Base-by-base conservation (phyloP, 2,113 vertebrate genomes). In the Heterochromis multidens region DNA sequence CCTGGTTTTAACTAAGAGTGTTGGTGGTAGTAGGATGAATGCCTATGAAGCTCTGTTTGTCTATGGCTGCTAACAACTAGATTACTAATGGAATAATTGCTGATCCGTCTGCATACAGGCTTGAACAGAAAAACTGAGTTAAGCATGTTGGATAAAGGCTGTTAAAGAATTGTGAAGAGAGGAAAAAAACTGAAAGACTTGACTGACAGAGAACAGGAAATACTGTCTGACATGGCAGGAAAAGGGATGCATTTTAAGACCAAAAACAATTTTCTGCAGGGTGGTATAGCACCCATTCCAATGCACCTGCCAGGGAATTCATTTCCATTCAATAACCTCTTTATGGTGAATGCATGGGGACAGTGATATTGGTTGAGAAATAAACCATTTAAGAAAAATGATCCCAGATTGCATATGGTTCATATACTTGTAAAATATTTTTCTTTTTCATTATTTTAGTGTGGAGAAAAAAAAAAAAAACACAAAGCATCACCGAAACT, bases 301-400 rank as follows among this genome's bases (percentile, higher is more conserved):
- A 80, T 87, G 54, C 81, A 83, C 74, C 46, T 82, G 60, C n/a
- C 79, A 72, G 78, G 82, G 88, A 85, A 92, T 87, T 85, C 23
- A 89, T 90, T 87, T 92, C 87, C 89, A 89, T 90, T 65, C 59
- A 89, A 88, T 85, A 87, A 78, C 5, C 57, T 82, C 11, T 78
- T 88, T 90, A 89, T 87, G 83, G 49, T 80, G 82, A 91, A 81
- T 84, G 77, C 62, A 56, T 40, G 8, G 19, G 11, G 17, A 56
- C 40, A 17, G 59, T 57, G 67, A 65, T 83, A 62, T 77, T 27
- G 35, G n/a, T 13, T 54, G 79, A 49, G 65, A 76, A 91, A 89
- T 59, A 81, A 17, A 63, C 33, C 8, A 80, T 88, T 87, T 80
- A 61, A 82, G 88, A 82, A 80, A 67, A 61, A 80, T 31, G 19